Evolutionary conservation across 2,888 invertebrate species (phyloP).

Genomic region (Lacanobia wlatinum): DNA sequence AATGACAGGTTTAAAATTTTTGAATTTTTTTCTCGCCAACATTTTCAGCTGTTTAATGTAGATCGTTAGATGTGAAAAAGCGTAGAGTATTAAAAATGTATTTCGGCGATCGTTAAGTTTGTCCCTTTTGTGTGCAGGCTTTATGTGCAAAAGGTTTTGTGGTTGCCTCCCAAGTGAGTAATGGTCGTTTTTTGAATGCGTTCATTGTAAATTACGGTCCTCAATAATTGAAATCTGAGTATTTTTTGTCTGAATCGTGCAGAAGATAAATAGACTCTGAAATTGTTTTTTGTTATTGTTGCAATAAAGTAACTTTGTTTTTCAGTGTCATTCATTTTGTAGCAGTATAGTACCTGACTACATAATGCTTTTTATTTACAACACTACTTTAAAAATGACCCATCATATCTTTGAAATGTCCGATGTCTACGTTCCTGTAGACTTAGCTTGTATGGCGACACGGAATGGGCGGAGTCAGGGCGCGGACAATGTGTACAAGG

Average conservation of each 20-base stretch:
- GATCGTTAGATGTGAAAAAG: conserved; percentile 19
- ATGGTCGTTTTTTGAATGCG: conserved; percentile 34
- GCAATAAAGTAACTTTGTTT: not conserved
- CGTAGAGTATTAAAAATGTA: conserved; percentile 43
- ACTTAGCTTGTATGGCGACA: conserved; percentile 28
- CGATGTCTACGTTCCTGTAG: not conserved
- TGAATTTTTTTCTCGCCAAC: not conserved
- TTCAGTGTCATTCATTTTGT: not conserved
- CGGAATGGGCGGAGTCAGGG: conserved; percentile 36
- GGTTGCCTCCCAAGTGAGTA: conserved; percentile 33
- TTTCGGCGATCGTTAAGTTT: conserved; percentile 44
- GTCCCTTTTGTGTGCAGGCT: conserved; percentile 27
- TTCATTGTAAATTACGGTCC: conserved; percentile 25
- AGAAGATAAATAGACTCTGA: conserved; percentile 19
- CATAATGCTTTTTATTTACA: not conserved
- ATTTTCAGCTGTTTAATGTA: conserved; percentile 22
- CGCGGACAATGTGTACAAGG: conserved; percentile 29
- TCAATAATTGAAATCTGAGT: conserved; percentile 24
- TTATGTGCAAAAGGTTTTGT: conserved; percentile 36
- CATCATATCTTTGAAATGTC: not conserved
- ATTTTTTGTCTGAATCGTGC: conserved; percentile 20
- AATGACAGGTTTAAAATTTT: not conserved
- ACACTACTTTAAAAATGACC: not conserved
- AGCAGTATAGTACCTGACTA: not conserved
- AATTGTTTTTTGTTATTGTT: not conserved